Percentiles rank a stretch among this genome's conserved stretches.
Conservation (phyloP, 1,140 invertebrate genomes). For the Bradynema listronoti region DNA sequence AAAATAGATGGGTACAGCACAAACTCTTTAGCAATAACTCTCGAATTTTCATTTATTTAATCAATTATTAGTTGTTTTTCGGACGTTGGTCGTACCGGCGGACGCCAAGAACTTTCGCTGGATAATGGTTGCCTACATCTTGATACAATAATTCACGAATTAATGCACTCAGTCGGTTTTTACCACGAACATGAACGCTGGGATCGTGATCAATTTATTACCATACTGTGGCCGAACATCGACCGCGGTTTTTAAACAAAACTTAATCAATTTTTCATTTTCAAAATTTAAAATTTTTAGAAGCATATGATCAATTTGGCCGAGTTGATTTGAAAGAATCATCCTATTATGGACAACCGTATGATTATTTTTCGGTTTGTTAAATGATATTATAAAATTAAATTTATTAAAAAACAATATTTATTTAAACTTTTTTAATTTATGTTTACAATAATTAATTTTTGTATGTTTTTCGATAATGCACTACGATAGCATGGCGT, state of each 20-base stretch:
- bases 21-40: background rate
- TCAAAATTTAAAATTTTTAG: slow-evolving; percentile 30
- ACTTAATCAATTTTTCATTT: background rate
- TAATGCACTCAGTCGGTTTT: slow-evolving; percentile 62
- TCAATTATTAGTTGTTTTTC: slow-evolving; percentile 50
- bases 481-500: slow-evolving; percentile 53
- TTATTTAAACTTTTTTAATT: slow-evolving; percentile 5
- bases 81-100: slow-evolving; percentile 54
- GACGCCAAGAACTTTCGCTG: slow-evolving; percentile 53
- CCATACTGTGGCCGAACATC: slow-evolving; percentile 57
- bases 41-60: background rate
- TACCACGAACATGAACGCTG: slow-evolving; percentile 65
- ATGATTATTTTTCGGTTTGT: slow-evolving; percentile 34
- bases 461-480: slow-evolving; percentile 25
- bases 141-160: slow-evolving; percentile 63
- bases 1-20: slow-evolving; percentile 54
- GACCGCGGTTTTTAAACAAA: slow-evolving; percentile 35
- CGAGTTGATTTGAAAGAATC: slow-evolving; percentile 58
- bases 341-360: slow-evolving; percentile 52
- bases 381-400: background rate
- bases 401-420: background rate
- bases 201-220: slow-evolving; percentile 55
- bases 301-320: slow-evolving; percentile 53
- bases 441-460: no score
- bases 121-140: slow-evolving; percentile 55